phyloP scores from a whole-genome alignment of 2,797 vertebrate genomes.

The Delichon dasypus region DNA sequence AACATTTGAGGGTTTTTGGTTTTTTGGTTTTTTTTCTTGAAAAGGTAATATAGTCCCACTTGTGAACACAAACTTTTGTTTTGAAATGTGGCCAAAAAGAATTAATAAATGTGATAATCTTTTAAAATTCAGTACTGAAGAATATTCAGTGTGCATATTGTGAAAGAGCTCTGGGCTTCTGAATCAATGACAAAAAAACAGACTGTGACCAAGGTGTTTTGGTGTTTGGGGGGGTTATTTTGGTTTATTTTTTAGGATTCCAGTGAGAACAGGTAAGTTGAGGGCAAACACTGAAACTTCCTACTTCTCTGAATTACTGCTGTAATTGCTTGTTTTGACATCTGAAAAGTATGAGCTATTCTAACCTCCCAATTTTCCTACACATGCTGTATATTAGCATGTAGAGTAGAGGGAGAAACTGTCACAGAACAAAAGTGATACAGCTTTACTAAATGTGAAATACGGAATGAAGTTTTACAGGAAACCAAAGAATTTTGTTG shows the following conservation, averaged over 20 bases:
- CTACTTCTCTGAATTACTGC: conserved; percentile 2
- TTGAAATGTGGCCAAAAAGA: background rate
- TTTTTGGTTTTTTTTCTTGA: background rate
- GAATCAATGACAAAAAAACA: background rate
- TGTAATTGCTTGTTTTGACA: conserved; percentile 22
- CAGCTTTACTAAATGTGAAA: background rate
- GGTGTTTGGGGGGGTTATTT: fast-evolving
- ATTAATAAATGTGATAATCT: background rate
- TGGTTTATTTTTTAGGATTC: background rate
- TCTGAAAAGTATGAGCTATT: background rate
- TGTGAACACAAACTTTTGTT: background rate
- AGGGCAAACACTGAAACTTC: background rate
- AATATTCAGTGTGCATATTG: background rate
- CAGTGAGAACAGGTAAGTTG: conserved; percentile 3
- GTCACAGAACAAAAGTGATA: background rate
- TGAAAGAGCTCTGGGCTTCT: background rate
- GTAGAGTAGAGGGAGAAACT: background rate
- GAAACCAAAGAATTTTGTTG: background rate
- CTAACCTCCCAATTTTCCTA: background rate
- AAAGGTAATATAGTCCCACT: background rate
- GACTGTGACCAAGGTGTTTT: background rate
- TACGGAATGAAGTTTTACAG: background rate
- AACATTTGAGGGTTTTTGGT: background rate
- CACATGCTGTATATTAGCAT: background rate
- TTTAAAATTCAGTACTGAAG: background rate